These are phyloP conservation scores for Isurus oxyrinchus DNA, from an alignment of 2,113 vertebrate species.

Conservation along the genomic window DNA sequence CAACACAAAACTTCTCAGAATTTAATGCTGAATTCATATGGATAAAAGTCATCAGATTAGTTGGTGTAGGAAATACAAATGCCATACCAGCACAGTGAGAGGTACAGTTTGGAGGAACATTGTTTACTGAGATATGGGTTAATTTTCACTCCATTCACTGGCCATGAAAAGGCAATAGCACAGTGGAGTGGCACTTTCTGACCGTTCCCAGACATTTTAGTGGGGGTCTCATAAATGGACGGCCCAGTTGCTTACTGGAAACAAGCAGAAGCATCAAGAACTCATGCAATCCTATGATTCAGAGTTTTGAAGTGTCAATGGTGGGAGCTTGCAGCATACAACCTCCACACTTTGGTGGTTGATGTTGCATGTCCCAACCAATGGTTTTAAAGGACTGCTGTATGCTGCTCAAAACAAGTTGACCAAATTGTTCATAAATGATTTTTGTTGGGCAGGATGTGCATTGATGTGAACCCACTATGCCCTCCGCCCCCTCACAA, in stretches of 20 bases:
- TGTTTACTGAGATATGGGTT: background rate
- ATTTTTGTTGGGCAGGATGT: background rate
- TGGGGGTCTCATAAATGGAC: background rate
- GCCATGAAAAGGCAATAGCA: background rate
- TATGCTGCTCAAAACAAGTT: background rate
- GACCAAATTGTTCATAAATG: background rate
- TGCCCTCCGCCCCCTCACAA: background rate
- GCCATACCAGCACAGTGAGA: background rate
- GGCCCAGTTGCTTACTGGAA: background rate
- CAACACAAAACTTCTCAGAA: background rate
- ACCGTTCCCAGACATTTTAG: background rate
- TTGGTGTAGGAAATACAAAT: background rate
- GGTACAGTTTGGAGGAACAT: background rate
- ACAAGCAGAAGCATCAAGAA: background rate
- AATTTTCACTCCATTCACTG: background rate
- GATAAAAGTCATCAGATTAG: background rate
- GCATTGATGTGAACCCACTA: background rate
- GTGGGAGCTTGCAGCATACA: background rate
- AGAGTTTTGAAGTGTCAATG: background rate
- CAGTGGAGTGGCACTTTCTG: background rate
- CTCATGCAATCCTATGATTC: background rate
- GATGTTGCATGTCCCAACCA: background rate
- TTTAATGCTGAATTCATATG: background rate
- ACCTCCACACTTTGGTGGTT: background rate
- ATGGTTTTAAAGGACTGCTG: background rate